Evolutionary conservation across 2,113 vertebrate genomes (phyloP).

Genomic region (Pampusana beccarii): DNA sequence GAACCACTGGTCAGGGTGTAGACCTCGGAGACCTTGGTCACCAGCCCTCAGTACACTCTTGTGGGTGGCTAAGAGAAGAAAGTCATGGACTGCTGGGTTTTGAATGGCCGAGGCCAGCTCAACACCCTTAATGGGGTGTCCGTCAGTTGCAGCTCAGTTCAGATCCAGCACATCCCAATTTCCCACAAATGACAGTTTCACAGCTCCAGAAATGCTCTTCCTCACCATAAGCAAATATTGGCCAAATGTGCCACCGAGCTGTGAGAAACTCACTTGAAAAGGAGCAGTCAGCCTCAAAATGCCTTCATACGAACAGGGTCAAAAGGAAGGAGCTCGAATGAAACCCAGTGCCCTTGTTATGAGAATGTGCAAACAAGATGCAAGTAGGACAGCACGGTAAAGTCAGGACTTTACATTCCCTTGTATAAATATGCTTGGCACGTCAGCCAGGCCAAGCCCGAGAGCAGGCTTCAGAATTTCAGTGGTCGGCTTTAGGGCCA

Average conservation of each 20-base stretch:
- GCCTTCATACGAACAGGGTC: not conserved
- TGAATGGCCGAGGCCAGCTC: not conserved
- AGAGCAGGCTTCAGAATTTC: not conserved
- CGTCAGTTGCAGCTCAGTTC: not conserved
- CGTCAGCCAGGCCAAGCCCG: too few species aligned
- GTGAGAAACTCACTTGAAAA: not conserved
- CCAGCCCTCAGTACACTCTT: not conserved
- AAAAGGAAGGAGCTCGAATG: not conserved
- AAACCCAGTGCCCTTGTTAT: not conserved
- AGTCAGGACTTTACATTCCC: not conserved
- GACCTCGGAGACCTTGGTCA: accelerated
- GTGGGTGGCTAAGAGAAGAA: not conserved
- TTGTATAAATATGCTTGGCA: not conserved
- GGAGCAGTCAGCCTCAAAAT: not conserved
- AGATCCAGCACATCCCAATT: not conserved
- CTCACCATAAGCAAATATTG: accelerated
- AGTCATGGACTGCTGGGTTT: not conserved
- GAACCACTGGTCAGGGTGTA: not conserved
- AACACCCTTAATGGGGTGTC: not conserved
- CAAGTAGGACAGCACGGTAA: not conserved
- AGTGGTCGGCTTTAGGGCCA: not conserved
- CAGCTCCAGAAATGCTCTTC: not conserved
- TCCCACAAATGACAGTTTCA: not conserved
- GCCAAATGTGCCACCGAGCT: not conserved
- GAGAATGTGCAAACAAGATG: not conserved